Conservation (phyloP, 2,888 invertebrate genomes). For the Emesis castigata region DNA sequence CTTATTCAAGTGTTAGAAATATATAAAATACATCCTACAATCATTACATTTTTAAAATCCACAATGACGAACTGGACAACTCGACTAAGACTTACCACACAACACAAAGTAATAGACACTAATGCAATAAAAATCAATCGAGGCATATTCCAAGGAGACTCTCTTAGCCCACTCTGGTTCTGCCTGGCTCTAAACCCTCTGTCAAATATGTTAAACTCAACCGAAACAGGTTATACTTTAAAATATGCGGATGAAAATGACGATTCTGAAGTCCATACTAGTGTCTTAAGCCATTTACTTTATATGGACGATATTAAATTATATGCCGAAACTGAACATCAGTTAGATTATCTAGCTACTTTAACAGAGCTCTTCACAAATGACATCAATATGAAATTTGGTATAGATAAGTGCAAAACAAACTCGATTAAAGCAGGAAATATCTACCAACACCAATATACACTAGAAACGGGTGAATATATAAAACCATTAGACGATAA, state of each 20-base stretch:
- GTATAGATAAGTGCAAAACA: slow-evolving; percentile 44
- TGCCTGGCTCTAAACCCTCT: slow-evolving; percentile 11
- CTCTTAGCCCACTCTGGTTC: slow-evolving; percentile 25
- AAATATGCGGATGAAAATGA: background rate
- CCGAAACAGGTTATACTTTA: background rate
- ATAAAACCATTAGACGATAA: slow-evolving; percentile 28
- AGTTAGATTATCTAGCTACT: slow-evolving; percentile 10
- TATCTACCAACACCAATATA: slow-evolving; percentile 1
- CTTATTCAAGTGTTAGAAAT: slow-evolving; percentile 46
- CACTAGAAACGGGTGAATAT: slow-evolving; percentile 17
- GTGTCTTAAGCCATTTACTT: background rate
- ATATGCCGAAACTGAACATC: background rate
- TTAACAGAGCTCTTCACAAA: slow-evolving; percentile 21
- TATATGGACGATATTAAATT: no score
- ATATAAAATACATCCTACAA: slow-evolving; percentile 57
- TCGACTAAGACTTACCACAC: slow-evolving; percentile 7
- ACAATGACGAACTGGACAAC: slow-evolving; percentile 38
- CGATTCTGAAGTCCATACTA: slow-evolving; percentile 16
- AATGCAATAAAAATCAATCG: slow-evolving; percentile 38
- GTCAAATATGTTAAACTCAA: slow-evolving; percentile 2
- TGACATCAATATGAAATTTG: slow-evolving; percentile 49
- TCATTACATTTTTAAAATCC: slow-evolving; percentile 26
- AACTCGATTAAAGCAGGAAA: slow-evolving; percentile 29
- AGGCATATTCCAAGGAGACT: slow-evolving; percentile 55
- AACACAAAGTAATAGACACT: slow-evolving; percentile 21